Conservation (phyloP, 2,113 vertebrate species). For the Trematocara variabile region DNA sequence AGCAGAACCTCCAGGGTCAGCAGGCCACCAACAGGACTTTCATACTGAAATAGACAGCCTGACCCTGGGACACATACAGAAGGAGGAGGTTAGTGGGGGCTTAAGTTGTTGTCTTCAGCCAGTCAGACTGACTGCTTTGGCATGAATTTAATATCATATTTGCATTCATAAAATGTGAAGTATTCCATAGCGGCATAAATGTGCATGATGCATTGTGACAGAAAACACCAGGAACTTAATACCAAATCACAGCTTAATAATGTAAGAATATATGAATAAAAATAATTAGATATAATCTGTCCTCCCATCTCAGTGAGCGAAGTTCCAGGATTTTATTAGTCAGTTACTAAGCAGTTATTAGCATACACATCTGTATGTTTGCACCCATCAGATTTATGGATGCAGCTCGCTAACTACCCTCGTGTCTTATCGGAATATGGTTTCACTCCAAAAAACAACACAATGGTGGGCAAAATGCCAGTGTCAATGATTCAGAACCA, state of each 20-base stretch:
- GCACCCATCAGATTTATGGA: neutral
- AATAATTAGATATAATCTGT: neutral
- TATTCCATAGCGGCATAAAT: neutral
- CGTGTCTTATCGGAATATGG: neutral
- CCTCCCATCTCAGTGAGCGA: neutral
- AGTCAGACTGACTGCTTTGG: neutral
- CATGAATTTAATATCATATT: neutral
- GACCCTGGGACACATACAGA: neutral
- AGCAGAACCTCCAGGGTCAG: slow-evolving; percentile 50
- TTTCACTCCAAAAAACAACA: neutral
- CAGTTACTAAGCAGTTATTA: neutral
- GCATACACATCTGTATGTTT: neutral
- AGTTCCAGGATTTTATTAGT: neutral
- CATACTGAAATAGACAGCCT: slow-evolving; percentile 22
- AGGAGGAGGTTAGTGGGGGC: neutral
- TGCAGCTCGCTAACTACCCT: neutral
- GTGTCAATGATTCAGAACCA: neutral
- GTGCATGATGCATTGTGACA: neutral
- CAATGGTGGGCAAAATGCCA: neutral
- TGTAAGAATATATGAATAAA: neutral
- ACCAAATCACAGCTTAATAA: neutral
- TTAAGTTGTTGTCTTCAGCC: neutral
- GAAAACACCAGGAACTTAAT: neutral
- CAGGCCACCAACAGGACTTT: slow-evolving; percentile 17
- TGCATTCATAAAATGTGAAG: neutral